Conservation (phyloP, 2,888 invertebrate genomes). For the Agriopis leucophaearia region DNA sequence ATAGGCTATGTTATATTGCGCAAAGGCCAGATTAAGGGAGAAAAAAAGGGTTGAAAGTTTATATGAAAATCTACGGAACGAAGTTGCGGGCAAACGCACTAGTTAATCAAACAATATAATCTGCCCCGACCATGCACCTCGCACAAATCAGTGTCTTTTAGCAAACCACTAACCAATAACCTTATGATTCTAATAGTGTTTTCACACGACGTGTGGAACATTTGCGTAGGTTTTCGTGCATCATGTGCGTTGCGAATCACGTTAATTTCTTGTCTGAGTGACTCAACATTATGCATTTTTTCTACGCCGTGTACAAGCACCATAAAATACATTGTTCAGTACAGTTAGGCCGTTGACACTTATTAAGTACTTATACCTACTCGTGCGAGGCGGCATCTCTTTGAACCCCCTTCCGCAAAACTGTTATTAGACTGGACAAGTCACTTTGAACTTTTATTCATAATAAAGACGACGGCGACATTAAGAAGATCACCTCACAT, state of each 20-base stretch:
- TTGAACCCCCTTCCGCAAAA: slow-evolving; percentile 27
- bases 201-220: not conserved
- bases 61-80: no score
- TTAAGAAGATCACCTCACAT: slow-evolving; percentile 40
- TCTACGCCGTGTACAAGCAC: not conserved
- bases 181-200: not conserved
- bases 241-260: not conserved
- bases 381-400: slow-evolving; percentile 21
- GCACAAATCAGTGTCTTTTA: no score
- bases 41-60: no score
- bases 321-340: not conserved
- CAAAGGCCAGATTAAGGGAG: no score
- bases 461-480: slow-evolving; percentile 31
- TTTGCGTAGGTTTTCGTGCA: not conserved
- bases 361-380: slow-evolving; percentile 8
- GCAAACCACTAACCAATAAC: not conserved
- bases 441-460: slow-evolving; percentile 33
- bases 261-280: not conserved
- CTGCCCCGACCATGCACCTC: no score
- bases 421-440: slow-evolving; percentile 27
- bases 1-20: no score
- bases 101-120: no score
- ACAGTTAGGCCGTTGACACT: not conserved
- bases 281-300: not conserved
- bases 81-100: no score